Percentiles rank a stretch among this genome's conserved stretches.
Conservation (phyloP, 2,113 vertebrate species). For the Stegastes partitus region DNA sequence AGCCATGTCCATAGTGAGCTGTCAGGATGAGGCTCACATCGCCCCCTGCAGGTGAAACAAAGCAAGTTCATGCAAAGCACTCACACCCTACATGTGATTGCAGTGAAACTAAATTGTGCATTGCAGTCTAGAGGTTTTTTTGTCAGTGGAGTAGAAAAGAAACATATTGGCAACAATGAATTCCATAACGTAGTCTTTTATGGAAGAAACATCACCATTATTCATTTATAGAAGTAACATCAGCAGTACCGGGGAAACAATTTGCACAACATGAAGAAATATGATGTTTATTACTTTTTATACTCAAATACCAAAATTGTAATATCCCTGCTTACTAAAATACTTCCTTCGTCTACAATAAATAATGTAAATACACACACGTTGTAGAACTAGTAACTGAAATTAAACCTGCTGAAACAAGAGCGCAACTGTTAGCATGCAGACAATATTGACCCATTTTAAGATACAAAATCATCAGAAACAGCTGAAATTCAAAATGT, state of each 20-base stretch:
- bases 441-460: no score
- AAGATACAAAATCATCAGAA: no score
- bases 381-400: no score
- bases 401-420: no score
- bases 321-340: not conserved
- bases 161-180: no score
- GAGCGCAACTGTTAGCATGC: no score
- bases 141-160: no score
- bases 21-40: not conserved
- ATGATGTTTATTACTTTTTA: conserved; percentile 18
- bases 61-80: not conserved
- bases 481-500: not conserved
- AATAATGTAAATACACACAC: no score
- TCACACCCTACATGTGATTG: not conserved
- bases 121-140: no score
- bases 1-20: not conserved
- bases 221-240: not conserved
- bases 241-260: not conserved
- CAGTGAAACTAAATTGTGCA: not conserved
- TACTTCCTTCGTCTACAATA: no score
- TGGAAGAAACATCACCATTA: not conserved
- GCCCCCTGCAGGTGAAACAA: conserved; percentile 8
- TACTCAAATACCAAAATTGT: not conserved
- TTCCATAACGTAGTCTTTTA: not conserved
- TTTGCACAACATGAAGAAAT: not conserved